A percentile compares a stretch with the other conserved stretches of the same genome.
These are phyloP conservation scores for Menidia menidia DNA, from an alignment of 2,797 vertebrate species.

Conservation along the genomic window DNA sequence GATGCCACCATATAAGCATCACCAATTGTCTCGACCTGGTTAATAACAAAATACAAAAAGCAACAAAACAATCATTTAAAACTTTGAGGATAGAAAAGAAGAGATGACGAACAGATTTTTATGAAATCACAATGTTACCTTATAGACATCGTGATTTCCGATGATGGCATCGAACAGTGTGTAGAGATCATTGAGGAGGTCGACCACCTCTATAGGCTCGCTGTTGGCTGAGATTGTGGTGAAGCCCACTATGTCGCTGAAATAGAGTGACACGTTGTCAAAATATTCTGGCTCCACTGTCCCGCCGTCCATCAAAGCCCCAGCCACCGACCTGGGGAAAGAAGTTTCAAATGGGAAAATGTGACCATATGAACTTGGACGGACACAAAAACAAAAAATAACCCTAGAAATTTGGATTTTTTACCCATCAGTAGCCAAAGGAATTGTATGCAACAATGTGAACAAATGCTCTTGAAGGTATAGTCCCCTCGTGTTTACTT, in stretches of 20 bases:
- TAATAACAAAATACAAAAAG: neutral
- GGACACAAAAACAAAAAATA: neutral
- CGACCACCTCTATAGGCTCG: constrained; percentile 86
- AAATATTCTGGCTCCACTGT: constrained; percentile 82
- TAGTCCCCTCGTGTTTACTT: no score
- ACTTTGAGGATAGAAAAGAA: neutral
- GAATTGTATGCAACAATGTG: neutral
- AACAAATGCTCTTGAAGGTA: no score
- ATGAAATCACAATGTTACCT: constrained; percentile 58
- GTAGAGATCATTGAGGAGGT: constrained; percentile 87
- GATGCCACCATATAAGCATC: constrained; percentile 95
- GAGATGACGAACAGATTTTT: neutral
- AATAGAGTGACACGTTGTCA: constrained; percentile 82
- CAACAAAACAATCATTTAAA: no score
- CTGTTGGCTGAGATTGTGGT: constrained; percentile 86
- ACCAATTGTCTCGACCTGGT: constrained; percentile 87
- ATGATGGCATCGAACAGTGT: constrained; percentile 85
- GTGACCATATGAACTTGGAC: neutral
- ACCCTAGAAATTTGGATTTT: neutral
- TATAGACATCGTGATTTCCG: constrained; percentile 85
- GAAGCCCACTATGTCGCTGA: constrained; percentile 87
- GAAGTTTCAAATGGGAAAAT: neutral
- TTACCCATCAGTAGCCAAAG: neutral
- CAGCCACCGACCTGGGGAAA: constrained; percentile 79
- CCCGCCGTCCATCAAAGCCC: constrained; percentile 78